These are phyloP conservation scores for Ornithorhynchus anatinus DNA, from an alignment of 2,113 vertebrate genomes.

Conservation along the genomic window DNA sequence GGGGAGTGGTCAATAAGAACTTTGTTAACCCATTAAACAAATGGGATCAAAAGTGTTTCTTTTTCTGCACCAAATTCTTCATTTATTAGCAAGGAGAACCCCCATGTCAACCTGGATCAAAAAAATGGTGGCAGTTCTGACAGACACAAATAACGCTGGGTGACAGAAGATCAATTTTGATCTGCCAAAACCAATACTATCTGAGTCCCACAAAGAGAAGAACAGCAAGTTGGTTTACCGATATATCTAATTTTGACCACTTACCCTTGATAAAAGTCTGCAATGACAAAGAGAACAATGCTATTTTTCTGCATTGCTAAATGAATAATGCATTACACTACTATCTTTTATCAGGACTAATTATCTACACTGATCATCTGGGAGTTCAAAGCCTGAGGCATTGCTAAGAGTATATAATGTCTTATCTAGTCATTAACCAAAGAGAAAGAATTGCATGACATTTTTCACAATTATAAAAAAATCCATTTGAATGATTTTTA, in stretches of 20 bases:
- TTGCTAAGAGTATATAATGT: not conserved
- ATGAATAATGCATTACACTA: not conserved
- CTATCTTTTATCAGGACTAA: not conserved
- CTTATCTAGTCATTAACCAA: not conserved
- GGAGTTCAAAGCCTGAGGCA: slow-evolving; percentile 9
- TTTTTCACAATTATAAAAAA: not conserved
- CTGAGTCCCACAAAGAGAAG: not conserved
- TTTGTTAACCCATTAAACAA: too few relatives aligned
- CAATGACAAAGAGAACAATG: not conserved
- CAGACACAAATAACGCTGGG: not conserved
- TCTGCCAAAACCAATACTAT: not conserved
- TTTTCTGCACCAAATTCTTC: not conserved
- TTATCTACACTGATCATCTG: not conserved
- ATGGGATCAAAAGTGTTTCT: not conserved
- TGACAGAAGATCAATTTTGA: not conserved
- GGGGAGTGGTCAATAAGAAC: too few relatives aligned
- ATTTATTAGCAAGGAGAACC: not conserved
- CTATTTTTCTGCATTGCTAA: not conserved
- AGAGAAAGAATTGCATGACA: not conserved
- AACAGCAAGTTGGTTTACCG: not conserved
- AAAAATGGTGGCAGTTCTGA: not conserved
- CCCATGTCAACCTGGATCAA: not conserved
- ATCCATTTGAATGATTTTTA: not conserved
- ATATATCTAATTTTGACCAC: not conserved
- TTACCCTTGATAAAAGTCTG: slow-evolving; percentile 11